Evolutionary conservation across 1,140 invertebrate species (phyloP).

Genomic region (Drosophila carrolli): DNA sequence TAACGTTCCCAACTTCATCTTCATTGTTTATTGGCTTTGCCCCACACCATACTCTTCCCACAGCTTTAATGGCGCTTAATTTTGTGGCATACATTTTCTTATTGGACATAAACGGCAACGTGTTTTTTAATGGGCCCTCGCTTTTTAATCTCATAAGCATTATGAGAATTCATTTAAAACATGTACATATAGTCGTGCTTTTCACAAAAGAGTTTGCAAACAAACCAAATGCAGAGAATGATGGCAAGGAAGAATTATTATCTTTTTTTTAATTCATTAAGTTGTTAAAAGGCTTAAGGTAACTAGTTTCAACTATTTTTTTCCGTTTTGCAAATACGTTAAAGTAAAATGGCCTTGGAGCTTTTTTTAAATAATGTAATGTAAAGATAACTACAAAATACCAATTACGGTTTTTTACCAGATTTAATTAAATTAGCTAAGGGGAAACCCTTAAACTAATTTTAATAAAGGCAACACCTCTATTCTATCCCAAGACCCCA

Average conservation of each 20-base stretch:
- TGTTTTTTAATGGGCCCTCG: slow-evolving; percentile 51
- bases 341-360: slow-evolving; percentile 12
- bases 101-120: slow-evolving; percentile 67
- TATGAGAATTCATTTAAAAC: slow-evolving; percentile 40
- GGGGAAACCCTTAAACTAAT: not conserved
- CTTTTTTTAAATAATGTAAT: not conserved
- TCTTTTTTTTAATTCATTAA: slow-evolving; percentile 52
- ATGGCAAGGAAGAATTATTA: slow-evolving; percentile 28
- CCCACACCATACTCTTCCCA: not conserved
- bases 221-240: not conserved
- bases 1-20: slow-evolving; percentile 34
- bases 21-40: slow-evolving; percentile 52
- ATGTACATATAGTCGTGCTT: slow-evolving; percentile 3
- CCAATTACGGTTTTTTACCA: no score
- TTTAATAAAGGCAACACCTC: not conserved
- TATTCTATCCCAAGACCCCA: not conserved
- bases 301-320: slow-evolving; percentile 33
- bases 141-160: slow-evolving; percentile 37
- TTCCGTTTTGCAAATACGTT: not conserved
- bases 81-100: slow-evolving; percentile 70
- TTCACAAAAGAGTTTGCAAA: slow-evolving; percentile 20
- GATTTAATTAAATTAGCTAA: not conserved
- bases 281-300: slow-evolving; percentile 50
- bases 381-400: no score
- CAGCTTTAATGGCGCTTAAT: slow-evolving; percentile 65